Percentiles rank a stretch among this genome's conserved stretches.
Conservation (phyloP, 1,140 invertebrate species). For the Cotesia typhae region DNA sequence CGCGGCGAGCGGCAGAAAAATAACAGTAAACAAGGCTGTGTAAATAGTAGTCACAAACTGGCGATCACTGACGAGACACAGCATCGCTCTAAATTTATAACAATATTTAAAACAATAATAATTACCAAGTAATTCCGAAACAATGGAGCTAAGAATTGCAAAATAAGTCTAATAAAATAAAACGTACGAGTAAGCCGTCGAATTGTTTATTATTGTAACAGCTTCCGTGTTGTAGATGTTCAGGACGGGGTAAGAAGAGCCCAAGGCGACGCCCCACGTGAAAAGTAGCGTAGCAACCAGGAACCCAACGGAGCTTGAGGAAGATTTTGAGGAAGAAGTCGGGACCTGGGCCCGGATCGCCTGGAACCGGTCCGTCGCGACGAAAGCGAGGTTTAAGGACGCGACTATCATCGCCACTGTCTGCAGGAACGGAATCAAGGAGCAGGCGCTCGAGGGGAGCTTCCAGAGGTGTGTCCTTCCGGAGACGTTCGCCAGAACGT, state of each 20-base stretch:
- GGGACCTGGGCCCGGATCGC: constrained; percentile 46
- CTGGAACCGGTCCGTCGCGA: constrained; percentile 63
- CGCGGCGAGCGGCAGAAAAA: constrained; percentile 66
- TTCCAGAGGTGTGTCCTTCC: constrained; percentile 43
- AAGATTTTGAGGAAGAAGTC: constrained; percentile 25
- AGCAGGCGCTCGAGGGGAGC: constrained; percentile 52
- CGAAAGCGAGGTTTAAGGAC: constrained; percentile 65
- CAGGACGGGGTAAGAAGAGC: constrained; percentile 48
- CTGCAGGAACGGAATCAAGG: constrained; percentile 64
- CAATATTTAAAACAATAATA: constrained; percentile 27
- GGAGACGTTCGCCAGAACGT: constrained; percentile 37
- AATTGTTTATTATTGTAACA: constrained; percentile 43
- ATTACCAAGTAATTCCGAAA: constrained; percentile 19
- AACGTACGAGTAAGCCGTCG: constrained; percentile 46
- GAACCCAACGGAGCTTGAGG: constrained; percentile 38
- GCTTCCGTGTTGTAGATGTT: constrained; percentile 44
- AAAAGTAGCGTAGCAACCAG: constrained; percentile 42
- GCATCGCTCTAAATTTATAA: constrained; percentile 40
- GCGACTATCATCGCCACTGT: constrained; percentile 63
- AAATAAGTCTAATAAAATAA: constrained; percentile 37
- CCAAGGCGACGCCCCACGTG: constrained; percentile 44
- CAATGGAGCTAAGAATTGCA: constrained; percentile 23
- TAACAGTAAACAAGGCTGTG: constrained; percentile 62
- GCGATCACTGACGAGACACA: constrained; percentile 52
- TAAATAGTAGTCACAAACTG: constrained; percentile 51